Conservation (phyloP, 1,140 invertebrate genomes). For the Drosophila pandora region DNA sequence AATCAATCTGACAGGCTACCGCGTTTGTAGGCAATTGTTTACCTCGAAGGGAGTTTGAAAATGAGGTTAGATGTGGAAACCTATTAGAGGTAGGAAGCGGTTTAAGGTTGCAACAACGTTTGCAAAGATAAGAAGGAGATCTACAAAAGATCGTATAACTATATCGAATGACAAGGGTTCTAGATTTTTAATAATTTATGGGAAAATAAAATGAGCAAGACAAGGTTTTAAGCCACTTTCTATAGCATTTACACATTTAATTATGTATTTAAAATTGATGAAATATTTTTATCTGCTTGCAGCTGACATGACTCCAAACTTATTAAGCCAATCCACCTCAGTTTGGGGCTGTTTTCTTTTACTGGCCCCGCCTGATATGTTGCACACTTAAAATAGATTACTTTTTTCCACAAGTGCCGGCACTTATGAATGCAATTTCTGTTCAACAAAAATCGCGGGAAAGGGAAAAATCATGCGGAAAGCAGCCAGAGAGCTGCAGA, state of each 20-base stretch:
- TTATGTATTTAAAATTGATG: neutral
- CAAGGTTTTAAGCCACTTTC: too few species aligned
- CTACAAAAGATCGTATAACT: slow-evolving; percentile 28
- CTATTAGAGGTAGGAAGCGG: slow-evolving; percentile 11
- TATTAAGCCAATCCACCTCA: neutral
- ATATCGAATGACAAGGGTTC: slow-evolving; percentile 20
- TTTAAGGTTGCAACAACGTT: slow-evolving; percentile 34
- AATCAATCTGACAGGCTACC: slow-evolving; percentile 64
- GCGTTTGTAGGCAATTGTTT: slow-evolving; percentile 56
- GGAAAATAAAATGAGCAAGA: neutral
- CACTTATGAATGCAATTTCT: slow-evolving; percentile 67
- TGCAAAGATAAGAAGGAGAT: slow-evolving; percentile 12
- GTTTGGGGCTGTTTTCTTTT: slow-evolving; percentile 3
- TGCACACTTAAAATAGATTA: slow-evolving; percentile 67
- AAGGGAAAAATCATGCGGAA: slow-evolving; percentile 33
- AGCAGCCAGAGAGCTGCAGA: slow-evolving; percentile 19
- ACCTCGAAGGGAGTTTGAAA: slow-evolving; percentile 54
- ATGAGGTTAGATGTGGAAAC: slow-evolving; percentile 37
- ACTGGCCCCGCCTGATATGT: slow-evolving; percentile 8
- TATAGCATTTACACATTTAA: neutral
- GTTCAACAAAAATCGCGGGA: slow-evolving; percentile 38
- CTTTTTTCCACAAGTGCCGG: slow-evolving; percentile 50
- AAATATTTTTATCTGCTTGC: neutral
- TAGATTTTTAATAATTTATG: neutral
- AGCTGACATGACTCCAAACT: neutral